Percentiles rank a stretch among this genome's conserved stretches.
Evolutionary conservation across 2,113 vertebrate genomes (phyloP).

Genomic region (Bos indicus): DNA sequence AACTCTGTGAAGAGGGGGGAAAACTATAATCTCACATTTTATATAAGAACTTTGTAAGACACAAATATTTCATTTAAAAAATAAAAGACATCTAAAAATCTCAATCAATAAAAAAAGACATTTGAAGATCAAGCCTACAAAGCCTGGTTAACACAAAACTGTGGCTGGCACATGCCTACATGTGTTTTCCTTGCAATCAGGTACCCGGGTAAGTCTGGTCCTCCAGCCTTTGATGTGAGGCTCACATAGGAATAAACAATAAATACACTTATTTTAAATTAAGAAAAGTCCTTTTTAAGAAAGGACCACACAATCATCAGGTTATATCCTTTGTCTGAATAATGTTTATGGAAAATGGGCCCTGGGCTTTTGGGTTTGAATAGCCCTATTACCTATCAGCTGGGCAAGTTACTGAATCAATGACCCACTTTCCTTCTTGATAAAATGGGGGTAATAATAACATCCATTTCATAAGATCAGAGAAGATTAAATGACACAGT

Average conservation of each 20-base stretch:
- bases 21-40: neutral
- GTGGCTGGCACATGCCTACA: neutral
- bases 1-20: neutral
- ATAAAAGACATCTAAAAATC: neutral
- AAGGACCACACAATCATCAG: neutral
- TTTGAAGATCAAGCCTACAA: slow-evolving; percentile 8
- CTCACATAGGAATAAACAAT: slow-evolving; percentile 9
- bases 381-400: neutral
- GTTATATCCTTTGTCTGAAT: neutral
- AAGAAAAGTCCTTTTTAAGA: slow-evolving; percentile 1
- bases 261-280: slow-evolving; percentile 4
- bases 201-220: neutral
- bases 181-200: neutral
- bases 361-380: neutral
- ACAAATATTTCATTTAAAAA: slow-evolving; percentile 13
- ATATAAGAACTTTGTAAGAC: neutral
- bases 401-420: neutral
- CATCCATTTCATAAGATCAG: neutral
- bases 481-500: neutral
- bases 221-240: neutral
- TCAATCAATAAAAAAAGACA: neutral
- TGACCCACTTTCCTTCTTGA: neutral
- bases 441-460: neutral
- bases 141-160: neutral
- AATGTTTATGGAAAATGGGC: neutral